A percentile compares a stretch with the other conserved stretches of the same genome.
phyloP scores from a whole-genome alignment of 2,888 invertebrate species.

The Drosophila merina region DNA sequence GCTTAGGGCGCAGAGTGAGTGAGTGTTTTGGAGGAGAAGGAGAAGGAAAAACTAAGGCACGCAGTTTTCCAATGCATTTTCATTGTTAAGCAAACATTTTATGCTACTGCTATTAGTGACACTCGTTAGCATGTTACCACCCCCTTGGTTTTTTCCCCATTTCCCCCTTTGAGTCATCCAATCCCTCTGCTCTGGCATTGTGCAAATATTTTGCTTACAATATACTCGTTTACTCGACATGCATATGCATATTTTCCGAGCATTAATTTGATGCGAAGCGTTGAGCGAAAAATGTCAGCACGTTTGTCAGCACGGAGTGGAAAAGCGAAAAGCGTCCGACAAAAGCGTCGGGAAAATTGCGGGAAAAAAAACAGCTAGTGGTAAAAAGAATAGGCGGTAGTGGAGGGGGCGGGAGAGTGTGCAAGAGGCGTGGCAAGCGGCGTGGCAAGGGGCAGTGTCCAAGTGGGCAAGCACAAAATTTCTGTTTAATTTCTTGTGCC shows the following conservation, averaged over 20 bases:
- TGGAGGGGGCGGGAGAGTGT: not conserved
- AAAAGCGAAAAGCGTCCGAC: constrained; percentile 22
- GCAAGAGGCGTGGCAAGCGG: not conserved
- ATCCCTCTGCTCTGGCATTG: not conserved
- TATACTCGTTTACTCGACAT: constrained; percentile 54
- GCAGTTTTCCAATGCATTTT: constrained; percentile 60
- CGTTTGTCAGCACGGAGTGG: constrained; percentile 33
- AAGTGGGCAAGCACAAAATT: constrained; percentile 26
- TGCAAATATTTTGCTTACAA: constrained; percentile 60
- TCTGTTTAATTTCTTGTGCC: constrained; percentile 29
- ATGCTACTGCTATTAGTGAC: constrained; percentile 51
- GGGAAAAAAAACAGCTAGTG: not conserved
- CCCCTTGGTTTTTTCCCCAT: not conserved
- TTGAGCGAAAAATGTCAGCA: constrained; percentile 46
- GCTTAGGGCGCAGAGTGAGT: constrained; percentile 21
- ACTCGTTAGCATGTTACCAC: constrained; percentile 58
- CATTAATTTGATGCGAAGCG: constrained; percentile 60
- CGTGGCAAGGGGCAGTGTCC: not conserved
- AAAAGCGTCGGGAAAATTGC: constrained; percentile 19
- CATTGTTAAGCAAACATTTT: constrained; percentile 61
- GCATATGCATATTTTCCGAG: constrained; percentile 63
- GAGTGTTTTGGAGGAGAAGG: not conserved
- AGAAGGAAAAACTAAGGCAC: constrained; percentile 38
- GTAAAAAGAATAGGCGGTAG: not conserved
- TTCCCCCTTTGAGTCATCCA: not conserved